These are phyloP conservation scores for Brenthis daphne DNA, from an alignment of 2,888 invertebrate genomes.

Conservation along the genomic window DNA sequence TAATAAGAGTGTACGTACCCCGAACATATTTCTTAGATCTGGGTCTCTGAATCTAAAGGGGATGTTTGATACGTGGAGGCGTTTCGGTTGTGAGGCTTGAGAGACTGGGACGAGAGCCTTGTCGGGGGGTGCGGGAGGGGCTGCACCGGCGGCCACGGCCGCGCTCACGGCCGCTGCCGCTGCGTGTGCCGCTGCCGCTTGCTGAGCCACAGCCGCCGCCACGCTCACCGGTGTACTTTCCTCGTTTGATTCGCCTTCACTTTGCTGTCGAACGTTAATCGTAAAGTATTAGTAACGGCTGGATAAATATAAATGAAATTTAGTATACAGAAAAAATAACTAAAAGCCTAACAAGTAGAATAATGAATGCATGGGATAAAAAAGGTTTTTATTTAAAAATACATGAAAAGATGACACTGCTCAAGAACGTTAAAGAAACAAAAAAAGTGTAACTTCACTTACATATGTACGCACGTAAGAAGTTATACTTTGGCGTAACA, in stretches of 20 bases:
- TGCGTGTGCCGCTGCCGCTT: slow-evolving; percentile 77
- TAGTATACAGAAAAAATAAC: too few species aligned
- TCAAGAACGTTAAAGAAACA: too few species aligned
- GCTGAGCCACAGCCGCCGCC: slow-evolving; percentile 70
- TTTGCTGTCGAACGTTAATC: slow-evolving; percentile 54
- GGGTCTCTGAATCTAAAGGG: slow-evolving; percentile 99
- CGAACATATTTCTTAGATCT: slow-evolving; percentile 98
- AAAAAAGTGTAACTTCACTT: too few species aligned
- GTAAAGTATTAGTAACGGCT: background rate
- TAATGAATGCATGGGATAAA: too few species aligned
- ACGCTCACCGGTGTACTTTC: slow-evolving; percentile 80
- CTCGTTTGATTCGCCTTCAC: slow-evolving; percentile 80
- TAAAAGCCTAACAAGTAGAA: too few species aligned
- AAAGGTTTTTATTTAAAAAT: too few species aligned
- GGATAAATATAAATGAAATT: too few species aligned
- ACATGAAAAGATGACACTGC: too few species aligned
- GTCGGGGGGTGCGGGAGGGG: slow-evolving; percentile 67
- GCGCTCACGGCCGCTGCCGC: slow-evolving; percentile 70
- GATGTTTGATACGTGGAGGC: slow-evolving; percentile 99
- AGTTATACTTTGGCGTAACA: too few species aligned
- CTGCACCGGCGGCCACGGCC: slow-evolving; percentile 56
- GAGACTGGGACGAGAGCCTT: slow-evolving; percentile 79
- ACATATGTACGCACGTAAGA: too few species aligned
- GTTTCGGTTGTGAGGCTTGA: slow-evolving; percentile 89
- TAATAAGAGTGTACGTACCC: slow-evolving; percentile 86